Base-by-base conservation (phyloP, 2,888 invertebrate species). In the Geophilus truncorum region DNA sequence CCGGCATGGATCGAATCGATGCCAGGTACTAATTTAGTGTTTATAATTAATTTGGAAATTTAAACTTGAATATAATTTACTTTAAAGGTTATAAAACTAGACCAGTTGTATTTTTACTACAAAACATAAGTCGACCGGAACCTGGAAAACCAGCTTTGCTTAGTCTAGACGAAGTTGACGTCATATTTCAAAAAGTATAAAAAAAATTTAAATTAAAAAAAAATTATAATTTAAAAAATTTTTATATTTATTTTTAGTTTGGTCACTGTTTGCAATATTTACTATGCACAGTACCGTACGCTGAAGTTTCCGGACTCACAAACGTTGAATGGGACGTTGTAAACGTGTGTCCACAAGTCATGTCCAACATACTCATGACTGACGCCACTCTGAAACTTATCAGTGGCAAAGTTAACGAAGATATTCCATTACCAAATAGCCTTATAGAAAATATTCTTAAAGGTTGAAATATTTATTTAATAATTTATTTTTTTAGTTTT, bases 321-420 rank as follows among this genome's bases (percentile, higher is more conserved):
- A 94, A 94, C 86, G 91, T 97, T 0, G 98, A 98, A 88, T 96
- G 96, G 95, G 98, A 98, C 87, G 94, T 95, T 0, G 92, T 94
- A 0, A 93, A 93, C 85, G 91, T 96, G 0, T 92, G 93, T 82
- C 92, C 94, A 0, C 90, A 94, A 84, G 93, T 98, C 80, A 90
- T 98, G 91, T 89, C 90, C 0, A 92, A 93, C 85, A 95, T 94
- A 92, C 87, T 95, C 7, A 92, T 91, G 83, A 92, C 94, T 84
- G 89, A 91, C 0, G 88, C 89, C 0, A 87, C 89, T 1, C 86
- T 92, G 36, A 87, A 89, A 77, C 87, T 86, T 76, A 90, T 97
- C 78, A 93, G 93, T 77, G 90, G 91, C 1, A 96, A 97, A 86
- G 91, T 91, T 84, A 90, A 91, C 83, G 93, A 91, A 6, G 92